Evolutionary conservation across 2,888 invertebrate genomes (phyloP).

Genomic region (Netelia melanura): DNA sequence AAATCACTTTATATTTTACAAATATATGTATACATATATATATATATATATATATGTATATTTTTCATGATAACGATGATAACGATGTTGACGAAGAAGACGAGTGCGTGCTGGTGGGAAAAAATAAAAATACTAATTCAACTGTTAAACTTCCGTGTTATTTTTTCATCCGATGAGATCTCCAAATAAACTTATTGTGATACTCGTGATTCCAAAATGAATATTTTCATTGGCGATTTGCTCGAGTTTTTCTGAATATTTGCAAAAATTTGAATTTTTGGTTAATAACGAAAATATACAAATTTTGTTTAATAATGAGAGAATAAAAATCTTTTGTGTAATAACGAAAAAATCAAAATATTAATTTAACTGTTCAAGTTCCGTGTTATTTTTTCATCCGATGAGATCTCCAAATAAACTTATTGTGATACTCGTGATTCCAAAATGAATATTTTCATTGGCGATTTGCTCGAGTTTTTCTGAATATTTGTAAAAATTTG

Average conservation of each 20-base stretch:
- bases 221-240: constrained; percentile 43
- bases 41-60: constrained; percentile 43
- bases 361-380: neutral
- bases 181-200: neutral
- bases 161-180: neutral
- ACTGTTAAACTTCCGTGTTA: neutral
- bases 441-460: constrained; percentile 35
- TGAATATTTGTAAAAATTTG: too few relatives aligned
- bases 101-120: too few relatives aligned
- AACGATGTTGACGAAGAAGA: neutral
- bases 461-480: constrained; percentile 12
- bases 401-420: neutral
- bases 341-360: too few relatives aligned
- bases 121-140: too few relatives aligned
- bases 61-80: constrained; percentile 14
- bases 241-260: too few relatives aligned
- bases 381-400: neutral
- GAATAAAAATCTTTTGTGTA: too few relatives aligned
- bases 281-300: too few relatives aligned
- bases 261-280: too few relatives aligned
- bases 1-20: constrained; percentile 24
- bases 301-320: too few relatives aligned
- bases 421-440: neutral
- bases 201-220: neutral
- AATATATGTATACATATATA: constrained; percentile 19